A percentile compares a stretch with the other conserved stretches of the same genome.
Conservation (phyloP, 2,797 vertebrate species). For the Streptopelia turtur region DNA sequence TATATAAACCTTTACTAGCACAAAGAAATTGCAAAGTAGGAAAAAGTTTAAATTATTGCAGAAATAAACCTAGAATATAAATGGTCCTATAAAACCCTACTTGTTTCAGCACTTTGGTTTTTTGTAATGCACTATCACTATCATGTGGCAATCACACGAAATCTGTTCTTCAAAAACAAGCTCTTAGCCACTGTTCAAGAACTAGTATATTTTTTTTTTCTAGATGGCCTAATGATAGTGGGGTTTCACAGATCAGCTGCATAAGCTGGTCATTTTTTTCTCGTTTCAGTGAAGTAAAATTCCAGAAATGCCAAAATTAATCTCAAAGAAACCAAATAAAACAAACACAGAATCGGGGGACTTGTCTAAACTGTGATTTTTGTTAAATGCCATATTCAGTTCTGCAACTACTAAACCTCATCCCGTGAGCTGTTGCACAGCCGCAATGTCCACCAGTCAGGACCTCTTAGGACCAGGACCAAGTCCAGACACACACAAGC, state of each 20-base stretch:
- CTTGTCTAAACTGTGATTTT: background rate
- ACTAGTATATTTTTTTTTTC: constrained; percentile 42
- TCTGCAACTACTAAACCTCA: background rate
- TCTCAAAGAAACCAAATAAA: constrained; percentile 11
- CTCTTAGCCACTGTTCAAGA: constrained; percentile 34
- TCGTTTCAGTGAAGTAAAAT: constrained; percentile 37
- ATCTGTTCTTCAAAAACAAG: constrained; percentile 21
- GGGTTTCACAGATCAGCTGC: constrained; percentile 57
- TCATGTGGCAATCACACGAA: constrained; percentile 52
- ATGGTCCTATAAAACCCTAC: constrained; percentile 54
- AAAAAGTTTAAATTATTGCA: constrained; percentile 64
- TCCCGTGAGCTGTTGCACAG: background rate
- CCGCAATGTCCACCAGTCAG: background rate
- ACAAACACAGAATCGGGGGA: background rate
- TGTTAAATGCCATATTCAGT: background rate
- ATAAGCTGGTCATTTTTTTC: constrained; percentile 47
- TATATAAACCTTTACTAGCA: constrained; percentile 45
- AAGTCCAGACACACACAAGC: background rate
- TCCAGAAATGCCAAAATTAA: constrained; percentile 37
- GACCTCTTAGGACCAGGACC: background rate
- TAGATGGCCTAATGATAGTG: constrained; percentile 57
- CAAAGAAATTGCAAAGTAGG: constrained; percentile 44
- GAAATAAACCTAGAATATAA: constrained; percentile 64
- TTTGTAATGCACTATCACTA: constrained; percentile 40
- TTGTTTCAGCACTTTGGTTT: constrained; percentile 58